phyloP scores from a whole-genome alignment of 2,797 vertebrate genomes.

The Melanotaenia parkinsoni region DNA sequence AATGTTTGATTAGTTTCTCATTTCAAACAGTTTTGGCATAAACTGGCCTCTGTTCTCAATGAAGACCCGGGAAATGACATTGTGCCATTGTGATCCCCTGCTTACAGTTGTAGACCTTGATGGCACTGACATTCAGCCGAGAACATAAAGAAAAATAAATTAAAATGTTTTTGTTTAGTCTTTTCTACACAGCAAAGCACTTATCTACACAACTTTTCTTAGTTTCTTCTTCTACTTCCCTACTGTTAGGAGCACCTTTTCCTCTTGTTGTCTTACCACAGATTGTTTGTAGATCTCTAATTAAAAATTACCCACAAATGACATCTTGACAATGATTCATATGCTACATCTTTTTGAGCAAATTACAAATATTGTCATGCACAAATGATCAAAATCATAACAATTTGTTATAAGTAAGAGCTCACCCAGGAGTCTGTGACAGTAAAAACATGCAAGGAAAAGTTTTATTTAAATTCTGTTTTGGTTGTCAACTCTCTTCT shows the following conservation, averaged over 20 bases:
- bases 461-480: not conserved
- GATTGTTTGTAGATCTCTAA: not conserved
- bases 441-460: not conserved
- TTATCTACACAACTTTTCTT: constrained; percentile 5
- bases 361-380: too few species aligned
- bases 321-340: not conserved
- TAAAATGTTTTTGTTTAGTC: not conserved
- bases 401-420: not conserved
- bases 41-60: constrained; percentile 7
- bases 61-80: constrained; percentile 6
- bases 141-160: constrained; percentile 23
- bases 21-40: constrained; percentile 22
- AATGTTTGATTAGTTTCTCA: constrained; percentile 22
- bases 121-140: constrained; percentile 5
- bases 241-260: constrained; percentile 9
- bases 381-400: too few species aligned
- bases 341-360: too few species aligned
- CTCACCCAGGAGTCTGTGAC: not conserved
- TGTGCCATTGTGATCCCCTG: constrained; percentile 3
- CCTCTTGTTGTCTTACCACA: not conserved
- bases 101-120: not conserved
- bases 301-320: not conserved
- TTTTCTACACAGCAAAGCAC: not conserved
- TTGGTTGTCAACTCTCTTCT: constrained; percentile 4
- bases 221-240: too few species aligned